Evolutionary conservation across 2,113 vertebrate species (phyloP), one percentile per base, ranked within the genome.

Genomic region (Myxocyprinus asiaticus): DNA sequence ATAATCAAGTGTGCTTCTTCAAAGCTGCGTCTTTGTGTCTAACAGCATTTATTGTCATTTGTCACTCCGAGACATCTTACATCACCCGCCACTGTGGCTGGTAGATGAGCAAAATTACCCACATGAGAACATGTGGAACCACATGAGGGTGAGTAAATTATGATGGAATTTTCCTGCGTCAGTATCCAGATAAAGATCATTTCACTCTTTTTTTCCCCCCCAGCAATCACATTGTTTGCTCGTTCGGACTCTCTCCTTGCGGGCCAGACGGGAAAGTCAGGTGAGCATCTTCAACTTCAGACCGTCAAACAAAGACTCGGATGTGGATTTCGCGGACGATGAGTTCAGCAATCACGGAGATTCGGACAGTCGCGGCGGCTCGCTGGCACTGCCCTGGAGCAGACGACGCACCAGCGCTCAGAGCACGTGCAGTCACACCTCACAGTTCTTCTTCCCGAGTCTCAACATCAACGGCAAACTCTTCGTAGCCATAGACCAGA

Each of bases 241-340:
- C 76, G 87, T 91, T 17, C 94, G 93, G 87, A 91, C 94, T 87
- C 89, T 95, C 84, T 92, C 93, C 68, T 91, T 95, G 0, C 71
- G 92, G 86, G 96, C 93, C 43, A 92, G 95, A 42, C 91, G 94
- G 72, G 95, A 94, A 88, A 98, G 96, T 85, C 96, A 95, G 51
- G 94, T 94, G 53, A 98, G 97, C 87, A 89, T 98, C 84, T 96
- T 97, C 77, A 96, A 88, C 83, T 98, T 98, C 90, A 94, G 94
- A 5, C 91, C 95, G 76, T 92, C 94, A 74, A 95, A 95, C 84
- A 88, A 91, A n/a, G 94, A 94, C 59, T 98, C 97, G 0, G 97
- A 98, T 88, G 92, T 94, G 0, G 96, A 98, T 67, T 96, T 97
- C 90, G 96, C 96, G 0, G 97, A 98, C 2, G 97, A 99, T 0